Evolutionary conservation across 2,797 vertebrate genomes (phyloP).

Genomic region (Enoplosus armatus): DNA sequence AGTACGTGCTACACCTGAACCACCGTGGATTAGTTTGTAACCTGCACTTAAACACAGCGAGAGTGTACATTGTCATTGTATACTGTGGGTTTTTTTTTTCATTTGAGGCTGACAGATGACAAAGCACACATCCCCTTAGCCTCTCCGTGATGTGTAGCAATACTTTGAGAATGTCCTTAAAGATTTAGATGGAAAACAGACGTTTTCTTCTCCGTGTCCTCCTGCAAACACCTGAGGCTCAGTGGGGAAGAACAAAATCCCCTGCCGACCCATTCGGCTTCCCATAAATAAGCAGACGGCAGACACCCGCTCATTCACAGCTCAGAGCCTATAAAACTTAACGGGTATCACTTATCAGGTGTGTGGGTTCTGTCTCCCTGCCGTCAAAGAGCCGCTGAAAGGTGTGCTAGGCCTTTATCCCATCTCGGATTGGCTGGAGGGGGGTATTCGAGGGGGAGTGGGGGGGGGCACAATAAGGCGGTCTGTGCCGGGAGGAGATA

Average conservation of each 20-base stretch:
- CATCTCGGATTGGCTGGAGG: conserved; percentile 82
- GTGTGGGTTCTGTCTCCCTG: conserved; percentile 80
- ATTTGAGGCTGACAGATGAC: conserved; percentile 31
- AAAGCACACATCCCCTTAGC: conserved; percentile 17
- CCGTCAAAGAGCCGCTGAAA: conserved; percentile 87
- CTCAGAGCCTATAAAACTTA: conserved; percentile 86
- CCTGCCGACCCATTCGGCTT: conserved; percentile 49
- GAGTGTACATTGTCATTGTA: neutral
- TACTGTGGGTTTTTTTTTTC: neutral
- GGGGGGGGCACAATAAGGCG: conserved; percentile 84
- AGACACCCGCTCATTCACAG: conserved; percentile 85
- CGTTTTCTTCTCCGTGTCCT: conserved; percentile 32
- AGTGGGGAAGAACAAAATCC: conserved; percentile 71
- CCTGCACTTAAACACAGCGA: conserved; percentile 8
- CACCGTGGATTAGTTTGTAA: conserved; percentile 12
- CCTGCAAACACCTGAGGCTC: conserved; percentile 74
- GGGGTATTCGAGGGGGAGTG: conserved; percentile 71
- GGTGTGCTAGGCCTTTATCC: conserved; percentile 83
- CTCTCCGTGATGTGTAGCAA: conserved; percentile 26
- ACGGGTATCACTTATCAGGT: conserved; percentile 90
- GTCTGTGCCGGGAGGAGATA: conserved; percentile 86
- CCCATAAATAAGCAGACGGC: conserved; percentile 83
- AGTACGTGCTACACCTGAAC: conserved; percentile 83
- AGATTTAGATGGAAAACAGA: conserved; percentile 63
- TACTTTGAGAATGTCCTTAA: conserved; percentile 53